phyloP scores from a whole-genome alignment of 2,113 vertebrate species.

The Pterophyllum scalare region DNA sequence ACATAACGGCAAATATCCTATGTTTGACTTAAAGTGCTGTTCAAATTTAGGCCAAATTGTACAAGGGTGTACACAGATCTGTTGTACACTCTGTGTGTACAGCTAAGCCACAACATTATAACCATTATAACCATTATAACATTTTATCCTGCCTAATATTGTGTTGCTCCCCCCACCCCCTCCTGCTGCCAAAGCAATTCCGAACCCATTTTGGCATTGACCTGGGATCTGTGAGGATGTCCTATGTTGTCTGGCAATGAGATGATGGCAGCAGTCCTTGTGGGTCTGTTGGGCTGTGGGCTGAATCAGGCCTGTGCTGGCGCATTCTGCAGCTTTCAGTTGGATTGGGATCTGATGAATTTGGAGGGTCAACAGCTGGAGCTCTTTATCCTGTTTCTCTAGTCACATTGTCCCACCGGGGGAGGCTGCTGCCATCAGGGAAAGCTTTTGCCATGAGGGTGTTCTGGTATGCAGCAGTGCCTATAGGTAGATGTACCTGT shows the following conservation, averaged over 20 bases:
- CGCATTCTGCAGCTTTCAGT: background rate
- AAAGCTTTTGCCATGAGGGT: background rate
- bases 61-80: background rate
- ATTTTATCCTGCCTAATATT: background rate
- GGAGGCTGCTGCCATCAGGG: background rate
- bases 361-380: background rate
- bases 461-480: background rate
- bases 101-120: constrained; percentile 1
- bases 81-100: background rate
- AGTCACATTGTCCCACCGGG: background rate
- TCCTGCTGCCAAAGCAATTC: background rate
- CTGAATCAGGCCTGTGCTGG: background rate
- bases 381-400: background rate
- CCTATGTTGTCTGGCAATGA: background rate
- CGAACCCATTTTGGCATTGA: background rate
- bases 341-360: background rate
- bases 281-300: background rate
- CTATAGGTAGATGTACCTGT: constrained; percentile 3
- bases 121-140: too few species aligned
- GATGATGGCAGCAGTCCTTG: background rate
- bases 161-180: background rate
- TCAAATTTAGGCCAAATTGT: background rate
- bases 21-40: background rate
- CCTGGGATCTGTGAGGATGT: background rate
- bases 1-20: too few species aligned